Base-by-base conservation (phyloP, 2,888 invertebrate genomes). In the Camptogramma bilineatum region DNA sequence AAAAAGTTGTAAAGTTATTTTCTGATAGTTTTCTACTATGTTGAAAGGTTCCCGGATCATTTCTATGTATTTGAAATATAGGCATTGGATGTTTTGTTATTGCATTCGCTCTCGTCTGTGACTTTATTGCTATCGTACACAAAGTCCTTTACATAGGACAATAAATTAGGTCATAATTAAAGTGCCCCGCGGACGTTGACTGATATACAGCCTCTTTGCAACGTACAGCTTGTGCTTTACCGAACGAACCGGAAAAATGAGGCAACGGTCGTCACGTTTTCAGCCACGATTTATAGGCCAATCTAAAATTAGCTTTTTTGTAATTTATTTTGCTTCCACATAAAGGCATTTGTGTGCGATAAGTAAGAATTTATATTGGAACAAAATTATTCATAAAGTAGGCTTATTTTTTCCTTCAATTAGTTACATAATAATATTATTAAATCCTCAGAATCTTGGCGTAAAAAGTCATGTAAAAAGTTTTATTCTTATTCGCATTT, bases 201-300 rank as follows among this genome's bases (percentile, higher is more conserved):
- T 90, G 90, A 91, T 91, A 89, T 91, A 91, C 83, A 83, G 79
- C 85, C 87, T 85, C 76, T 77, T 83, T 82, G 81, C 83, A 83
- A 73, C 77, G 77, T 72, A 78, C 75, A 74, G 76, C 75, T 85
- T 83, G 78, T 79, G 77, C 78, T 75, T 75, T 73, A 75, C 72
- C 76, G 72, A 75, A 73, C 82, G 77, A 77, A 77, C 77, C 76
- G 77, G 79, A 83, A 86, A 89, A 90, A 87, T 83, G 78, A 82
- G 78, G 72, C 71, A 73, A 68, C 76, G 67, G 58, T 71, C 62
- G 72, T 72, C 75, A 76, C 78, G 77, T 79, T 72, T 66, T 65
- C 63, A 55, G 19, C 57, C 70, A 66, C 69, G 76, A 82, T 82
- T 82, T 83, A 82, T 81, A 66, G 65, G 70, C 56, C 68, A 67